Base-by-base conservation (phyloP, 2,888 invertebrate species). In the Phragmatobia fuliginosa region DNA sequence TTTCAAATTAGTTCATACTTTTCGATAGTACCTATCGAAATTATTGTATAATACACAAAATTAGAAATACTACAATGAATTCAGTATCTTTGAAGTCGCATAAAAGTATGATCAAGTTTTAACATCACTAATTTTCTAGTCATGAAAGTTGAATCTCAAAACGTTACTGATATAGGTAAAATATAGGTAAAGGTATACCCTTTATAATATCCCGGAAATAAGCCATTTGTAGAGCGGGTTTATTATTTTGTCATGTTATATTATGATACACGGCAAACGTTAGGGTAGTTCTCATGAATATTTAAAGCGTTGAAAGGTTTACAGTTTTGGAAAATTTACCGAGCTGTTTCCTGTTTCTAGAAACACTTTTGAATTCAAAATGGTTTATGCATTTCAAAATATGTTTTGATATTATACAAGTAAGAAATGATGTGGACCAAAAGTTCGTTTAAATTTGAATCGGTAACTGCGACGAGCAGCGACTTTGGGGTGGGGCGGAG, bases 241-340 rank as follows among this genome's bases (percentile, higher is more conserved):
- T 45, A 45, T 41, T 41, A 62, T 2, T 45, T 62, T 45, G 32
- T 45, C 56, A 36, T 58, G 7, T 28, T 58, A 66, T 56, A 38
- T 58, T 31, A 41, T 66, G 38, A 66, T 58, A 58, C 38, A 66
- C 38, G n/a, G 25, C 52, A 56, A 41, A 38, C 28, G 31, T 36
- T 68, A 21, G 33, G 59, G n/a, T 38, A 72, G 66, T 31, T 28
- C n/a, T 74, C 64, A 69, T 76, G 68, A 74, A 79, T 72, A 79
- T 74, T 78, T 64, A 72, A 60, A 14, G 33, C n/a, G 28, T 64
- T 11, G 6, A 66, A 74, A 28, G 64, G 62, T 71, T 67, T 45
- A 28, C 66, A 62, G 52, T 52, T 38, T 70, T 66, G 14, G 41
- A 4, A 11, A 14, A 59, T 52, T 41, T 25, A 52, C 38, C 41